phyloP scores from a whole-genome alignment of 2,797 vertebrate species.

The Simalia tracyae region DNA sequence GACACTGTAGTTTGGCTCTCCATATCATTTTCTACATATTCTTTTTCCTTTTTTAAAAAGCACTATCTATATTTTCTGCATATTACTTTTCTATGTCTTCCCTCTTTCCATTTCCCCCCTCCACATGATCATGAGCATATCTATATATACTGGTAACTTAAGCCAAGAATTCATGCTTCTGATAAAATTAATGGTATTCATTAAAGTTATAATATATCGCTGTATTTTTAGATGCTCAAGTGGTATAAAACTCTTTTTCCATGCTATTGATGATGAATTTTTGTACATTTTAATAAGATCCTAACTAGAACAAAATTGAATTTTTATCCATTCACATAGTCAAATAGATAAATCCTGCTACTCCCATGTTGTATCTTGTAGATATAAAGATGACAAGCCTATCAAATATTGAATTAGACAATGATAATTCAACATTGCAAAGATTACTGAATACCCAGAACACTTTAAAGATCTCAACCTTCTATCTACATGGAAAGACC shows the following conservation, averaged over 20 bases:
- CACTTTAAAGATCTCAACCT: background rate
- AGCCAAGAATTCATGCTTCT: background rate
- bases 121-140: background rate
- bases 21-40: background rate
- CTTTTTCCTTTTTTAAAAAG: background rate
- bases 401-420: background rate
- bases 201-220: background rate
- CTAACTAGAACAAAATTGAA: background rate
- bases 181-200: background rate
- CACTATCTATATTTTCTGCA: background rate
- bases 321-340: background rate
- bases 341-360: background rate
- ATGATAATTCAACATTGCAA: too few species aligned
- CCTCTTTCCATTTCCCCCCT: background rate
- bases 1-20: background rate
- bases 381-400: background rate
- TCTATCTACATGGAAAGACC: background rate
- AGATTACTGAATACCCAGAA: background rate
- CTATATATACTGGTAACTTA: background rate
- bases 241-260: background rate
- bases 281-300: background rate
- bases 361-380: background rate
- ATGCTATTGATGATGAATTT: background rate
- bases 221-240: background rate
- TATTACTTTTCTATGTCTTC: background rate